Evolutionary conservation across 2,113 vertebrate species (phyloP).

Genomic region (Nipponia nippon): DNA sequence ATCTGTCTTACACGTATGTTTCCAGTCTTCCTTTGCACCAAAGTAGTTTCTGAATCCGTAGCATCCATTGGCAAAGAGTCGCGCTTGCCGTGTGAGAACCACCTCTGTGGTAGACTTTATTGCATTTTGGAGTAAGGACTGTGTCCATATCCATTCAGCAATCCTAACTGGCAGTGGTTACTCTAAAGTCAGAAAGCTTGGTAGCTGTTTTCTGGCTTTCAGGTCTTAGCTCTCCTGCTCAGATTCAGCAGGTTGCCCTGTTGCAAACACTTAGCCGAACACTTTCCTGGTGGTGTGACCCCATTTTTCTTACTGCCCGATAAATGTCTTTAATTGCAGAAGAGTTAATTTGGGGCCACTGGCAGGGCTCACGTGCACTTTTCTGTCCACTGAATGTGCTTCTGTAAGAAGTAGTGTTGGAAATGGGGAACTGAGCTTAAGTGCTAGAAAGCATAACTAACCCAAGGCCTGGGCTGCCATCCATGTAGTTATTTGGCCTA

Average conservation of each 20-base stretch:
- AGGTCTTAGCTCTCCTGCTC: background rate
- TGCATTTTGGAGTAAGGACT: background rate
- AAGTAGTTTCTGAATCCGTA: background rate
- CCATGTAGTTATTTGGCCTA: background rate
- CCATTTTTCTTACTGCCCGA: background rate
- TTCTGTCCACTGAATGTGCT: background rate
- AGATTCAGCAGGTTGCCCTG: background rate
- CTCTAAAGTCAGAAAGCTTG: background rate
- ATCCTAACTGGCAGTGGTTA: background rate
- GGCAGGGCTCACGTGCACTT: background rate
- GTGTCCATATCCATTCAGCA: background rate
- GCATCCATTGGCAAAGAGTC: background rate
- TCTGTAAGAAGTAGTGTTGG: background rate
- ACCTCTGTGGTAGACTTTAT: background rate
- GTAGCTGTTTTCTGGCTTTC: background rate
- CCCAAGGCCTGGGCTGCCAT: background rate
- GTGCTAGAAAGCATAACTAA: background rate
- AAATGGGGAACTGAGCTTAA: background rate
- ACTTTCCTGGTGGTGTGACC: background rate
- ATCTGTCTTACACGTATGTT: accelerated
- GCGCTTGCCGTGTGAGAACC: accelerated
- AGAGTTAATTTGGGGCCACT: background rate
- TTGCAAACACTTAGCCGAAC: background rate
- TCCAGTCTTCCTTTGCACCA: background rate
- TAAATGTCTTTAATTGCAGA: background rate